These are phyloP conservation scores for Netelia fuscicornis DNA, from an alignment of 2,888 invertebrate genomes.

Conservation along the genomic window DNA sequence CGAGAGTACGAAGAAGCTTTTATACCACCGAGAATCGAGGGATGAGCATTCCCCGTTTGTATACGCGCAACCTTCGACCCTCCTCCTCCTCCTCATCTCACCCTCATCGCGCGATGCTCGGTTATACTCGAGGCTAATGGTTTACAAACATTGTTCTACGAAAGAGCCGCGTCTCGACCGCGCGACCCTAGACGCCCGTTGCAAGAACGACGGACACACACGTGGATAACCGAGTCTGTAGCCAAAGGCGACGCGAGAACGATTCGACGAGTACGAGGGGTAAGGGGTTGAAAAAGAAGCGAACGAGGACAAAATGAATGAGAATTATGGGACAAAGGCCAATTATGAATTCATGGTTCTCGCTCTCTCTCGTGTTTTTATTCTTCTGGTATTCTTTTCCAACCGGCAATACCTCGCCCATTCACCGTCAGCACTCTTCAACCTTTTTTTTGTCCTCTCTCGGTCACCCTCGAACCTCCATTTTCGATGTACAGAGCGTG, in stretches of 20 bases:
- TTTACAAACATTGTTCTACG: constrained; percentile 76
- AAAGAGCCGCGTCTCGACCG: constrained; percentile 18
- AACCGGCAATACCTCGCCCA: neutral
- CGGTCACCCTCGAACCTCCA: too few relatives aligned
- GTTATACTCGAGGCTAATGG: constrained; percentile 74
- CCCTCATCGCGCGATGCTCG: constrained; percentile 37
- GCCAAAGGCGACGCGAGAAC: constrained; percentile 43
- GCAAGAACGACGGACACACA: constrained; percentile 34
- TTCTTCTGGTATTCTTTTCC: constrained; percentile 13
- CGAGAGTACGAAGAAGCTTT: constrained; percentile 39
- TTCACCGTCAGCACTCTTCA: neutral
- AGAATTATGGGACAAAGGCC: constrained; percentile 39
- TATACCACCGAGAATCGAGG: constrained; percentile 46
- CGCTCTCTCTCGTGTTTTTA: constrained; percentile 16
- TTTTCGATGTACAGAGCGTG: too few relatives aligned
- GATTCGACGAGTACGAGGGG: neutral
- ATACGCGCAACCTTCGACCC: constrained; percentile 51
- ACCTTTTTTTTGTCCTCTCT: too few relatives aligned
- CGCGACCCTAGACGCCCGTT: constrained; percentile 33
- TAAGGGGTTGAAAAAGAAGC: constrained; percentile 2
- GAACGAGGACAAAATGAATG: constrained; percentile 1
- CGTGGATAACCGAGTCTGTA: constrained; percentile 45
- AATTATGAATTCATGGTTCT: constrained; percentile 68
- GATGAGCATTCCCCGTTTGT: constrained; percentile 65
- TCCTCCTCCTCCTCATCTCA: too few relatives aligned